Conservation (phyloP, 2,113 vertebrate genomes). For the Atrichornis clamosus region DNA sequence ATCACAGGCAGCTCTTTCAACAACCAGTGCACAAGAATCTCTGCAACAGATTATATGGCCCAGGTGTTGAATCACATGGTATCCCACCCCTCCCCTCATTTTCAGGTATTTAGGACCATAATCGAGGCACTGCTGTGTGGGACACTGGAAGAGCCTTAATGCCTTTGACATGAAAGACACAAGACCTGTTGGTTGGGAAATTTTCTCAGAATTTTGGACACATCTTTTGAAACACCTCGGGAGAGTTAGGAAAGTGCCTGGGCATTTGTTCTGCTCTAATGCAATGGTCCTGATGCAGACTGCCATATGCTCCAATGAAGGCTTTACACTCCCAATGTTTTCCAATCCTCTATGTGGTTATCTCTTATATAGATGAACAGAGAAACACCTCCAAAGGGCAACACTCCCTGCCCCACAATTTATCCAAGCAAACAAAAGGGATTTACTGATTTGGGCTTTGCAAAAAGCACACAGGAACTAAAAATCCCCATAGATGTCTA, state of each 20-base stretch:
- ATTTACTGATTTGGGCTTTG: background rate
- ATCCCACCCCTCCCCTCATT: background rate
- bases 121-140: background rate
- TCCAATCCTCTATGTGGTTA: background rate
- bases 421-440: background rate
- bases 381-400: background rate
- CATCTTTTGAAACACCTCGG: background rate
- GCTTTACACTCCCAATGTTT: background rate
- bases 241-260: background rate
- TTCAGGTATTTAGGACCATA: background rate
- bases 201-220: background rate
- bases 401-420: background rate
- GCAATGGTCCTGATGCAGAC: background rate
- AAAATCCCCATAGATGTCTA: background rate
- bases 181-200: background rate
- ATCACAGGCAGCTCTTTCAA: background rate
- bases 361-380: background rate
- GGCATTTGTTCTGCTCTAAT: background rate
- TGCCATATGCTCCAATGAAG: background rate
- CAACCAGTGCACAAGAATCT: background rate
- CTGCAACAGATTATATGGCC: background rate
- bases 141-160: background rate
- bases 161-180: background rate
- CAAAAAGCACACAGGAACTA: background rate
- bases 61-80: background rate